These are phyloP conservation scores for Phylloscopus whistleri DNA, from an alignment of 2,113 vertebrate genomes.

Conservation along the genomic window DNA sequence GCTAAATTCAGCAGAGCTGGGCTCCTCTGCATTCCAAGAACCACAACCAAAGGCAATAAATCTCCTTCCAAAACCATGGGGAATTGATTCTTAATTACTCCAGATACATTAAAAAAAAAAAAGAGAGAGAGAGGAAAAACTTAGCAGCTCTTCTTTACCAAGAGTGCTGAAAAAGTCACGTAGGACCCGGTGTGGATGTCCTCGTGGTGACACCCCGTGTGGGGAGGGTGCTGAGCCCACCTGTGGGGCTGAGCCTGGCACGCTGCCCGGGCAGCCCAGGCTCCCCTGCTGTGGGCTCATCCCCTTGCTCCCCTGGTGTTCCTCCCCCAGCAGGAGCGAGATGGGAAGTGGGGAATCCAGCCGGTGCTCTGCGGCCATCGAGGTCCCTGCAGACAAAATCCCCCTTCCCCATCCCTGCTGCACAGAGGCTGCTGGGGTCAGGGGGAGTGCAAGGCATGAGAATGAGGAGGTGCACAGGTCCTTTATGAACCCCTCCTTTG, in stretches of 20 bases:
- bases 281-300: background rate
- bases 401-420: background rate
- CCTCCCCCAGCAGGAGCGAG: fast-evolving
- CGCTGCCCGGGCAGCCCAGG: background rate
- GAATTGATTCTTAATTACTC: constrained; percentile 38
- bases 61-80: constrained; percentile 17
- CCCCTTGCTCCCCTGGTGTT: background rate
- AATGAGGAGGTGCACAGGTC: background rate
- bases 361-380: fast-evolving
- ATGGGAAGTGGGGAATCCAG: background rate
- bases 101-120: background rate
- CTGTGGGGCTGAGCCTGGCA: background rate
- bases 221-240: background rate
- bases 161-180: background rate
- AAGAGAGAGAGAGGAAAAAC: background rate
- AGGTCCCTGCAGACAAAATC: background rate
- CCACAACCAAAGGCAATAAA: constrained; percentile 64
- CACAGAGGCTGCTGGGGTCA: background rate
- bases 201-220: fast-evolving
- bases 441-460: background rate
- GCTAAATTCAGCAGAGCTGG: constrained; percentile 50
- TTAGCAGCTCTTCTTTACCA: background rate
- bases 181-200: background rate
- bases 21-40: constrained; percentile 16
- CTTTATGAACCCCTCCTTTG: background rate